These are phyloP conservation scores for Drosophila varians DNA, from an alignment of 1,140 invertebrate genomes.

Conservation along the genomic window DNA sequence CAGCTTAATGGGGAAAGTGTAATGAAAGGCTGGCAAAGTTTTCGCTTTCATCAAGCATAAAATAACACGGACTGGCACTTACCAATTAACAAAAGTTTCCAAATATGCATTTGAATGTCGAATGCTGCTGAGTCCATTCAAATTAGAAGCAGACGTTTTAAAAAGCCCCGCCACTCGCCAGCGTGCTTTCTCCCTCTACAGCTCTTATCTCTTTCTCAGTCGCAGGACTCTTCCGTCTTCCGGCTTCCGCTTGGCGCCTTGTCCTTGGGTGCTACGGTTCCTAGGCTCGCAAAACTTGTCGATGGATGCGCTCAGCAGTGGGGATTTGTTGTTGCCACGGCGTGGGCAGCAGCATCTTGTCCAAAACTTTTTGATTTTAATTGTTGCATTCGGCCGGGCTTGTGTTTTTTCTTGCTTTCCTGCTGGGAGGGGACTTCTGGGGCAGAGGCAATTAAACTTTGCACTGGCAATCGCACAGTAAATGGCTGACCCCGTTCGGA, in stretches of 20 bases:
- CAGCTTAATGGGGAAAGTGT: neutral
- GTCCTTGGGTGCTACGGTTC: conserved; percentile 8
- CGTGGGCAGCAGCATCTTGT: conserved; percentile 72
- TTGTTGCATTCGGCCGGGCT: conserved; percentile 63
- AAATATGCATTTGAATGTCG: conserved; percentile 83
- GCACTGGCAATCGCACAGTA: conserved; percentile 72
- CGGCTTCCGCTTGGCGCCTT: neutral
- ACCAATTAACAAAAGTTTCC: conserved; percentile 84
- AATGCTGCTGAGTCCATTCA: conserved; percentile 83
- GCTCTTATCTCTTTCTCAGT: conserved; percentile 1
- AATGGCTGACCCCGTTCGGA: conserved; percentile 75
- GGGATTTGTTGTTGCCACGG: conserved; percentile 58
- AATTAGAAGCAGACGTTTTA: conserved; percentile 75
- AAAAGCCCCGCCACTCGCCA: conserved; percentile 42
- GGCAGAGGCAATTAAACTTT: conserved; percentile 74
- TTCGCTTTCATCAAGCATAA: conserved; percentile 41
- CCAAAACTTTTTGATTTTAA: conserved; percentile 72
- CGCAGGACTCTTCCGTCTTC: conserved; percentile 9
- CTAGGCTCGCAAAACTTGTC: conserved; percentile 48
- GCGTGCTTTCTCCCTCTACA: conserved; percentile 18
- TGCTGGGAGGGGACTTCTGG: neutral
- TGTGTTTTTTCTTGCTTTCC: neutral
- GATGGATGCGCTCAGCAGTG: conserved; percentile 62
- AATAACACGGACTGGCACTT: conserved; percentile 66
- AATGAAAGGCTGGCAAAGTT: conserved; percentile 26